phyloP scores from a whole-genome alignment of 1,140 invertebrate species.

The Trichoplusia ni region DNA sequence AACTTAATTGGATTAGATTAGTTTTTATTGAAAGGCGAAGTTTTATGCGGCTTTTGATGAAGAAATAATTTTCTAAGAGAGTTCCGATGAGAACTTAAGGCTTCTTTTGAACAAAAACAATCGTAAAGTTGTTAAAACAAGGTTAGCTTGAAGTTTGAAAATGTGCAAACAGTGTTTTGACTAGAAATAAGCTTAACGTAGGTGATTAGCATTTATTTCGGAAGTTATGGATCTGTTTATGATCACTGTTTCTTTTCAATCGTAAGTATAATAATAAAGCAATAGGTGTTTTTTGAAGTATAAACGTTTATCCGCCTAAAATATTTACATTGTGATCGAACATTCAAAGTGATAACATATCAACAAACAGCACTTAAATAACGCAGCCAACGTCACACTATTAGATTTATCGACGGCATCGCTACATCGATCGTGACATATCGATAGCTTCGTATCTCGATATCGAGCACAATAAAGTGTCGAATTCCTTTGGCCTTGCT shows the following conservation, averaged over 20 bases:
- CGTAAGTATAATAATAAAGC: too few species aligned
- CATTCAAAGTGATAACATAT: not conserved
- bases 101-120: not conserved
- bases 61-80: not conserved
- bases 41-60: slow-evolving; percentile 4
- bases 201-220: too few species aligned
- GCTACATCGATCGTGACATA: slow-evolving; percentile 10
- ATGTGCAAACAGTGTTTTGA: too few species aligned
- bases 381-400: not conserved
- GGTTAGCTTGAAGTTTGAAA: too few species aligned
- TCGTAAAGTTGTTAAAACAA: too few species aligned
- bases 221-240: too few species aligned
- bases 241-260: too few species aligned
- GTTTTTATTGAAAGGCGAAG: slow-evolving; percentile 6
- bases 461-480: slow-evolving; percentile 39
- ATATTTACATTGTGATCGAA: too few species aligned
- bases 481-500: slow-evolving; percentile 42
- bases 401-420: slow-evolving; percentile 2
- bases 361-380: not conserved
- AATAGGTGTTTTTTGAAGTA: too few species aligned
- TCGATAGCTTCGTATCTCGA: slow-evolving; percentile 7
- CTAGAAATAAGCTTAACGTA: too few species aligned
- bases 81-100: not conserved
- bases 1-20: slow-evolving; percentile 23
- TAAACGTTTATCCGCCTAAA: too few species aligned